Conservation (phyloP, 2,888 invertebrate species). For the Ganaspis brasiliensis region DNA sequence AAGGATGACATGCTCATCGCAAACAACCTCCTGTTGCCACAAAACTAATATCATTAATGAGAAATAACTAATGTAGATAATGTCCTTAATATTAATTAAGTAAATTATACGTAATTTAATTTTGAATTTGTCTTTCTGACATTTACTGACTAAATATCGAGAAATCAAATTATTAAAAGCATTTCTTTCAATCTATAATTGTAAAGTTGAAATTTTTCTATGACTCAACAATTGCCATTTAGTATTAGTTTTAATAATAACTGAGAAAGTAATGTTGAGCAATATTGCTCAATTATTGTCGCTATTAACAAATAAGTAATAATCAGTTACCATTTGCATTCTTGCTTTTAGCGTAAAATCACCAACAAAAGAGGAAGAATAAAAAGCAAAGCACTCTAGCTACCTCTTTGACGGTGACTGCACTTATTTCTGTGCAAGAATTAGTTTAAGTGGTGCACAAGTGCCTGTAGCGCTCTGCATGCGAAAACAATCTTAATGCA, state of each 20-base stretch:
- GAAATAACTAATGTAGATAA: slow-evolving; percentile 69
- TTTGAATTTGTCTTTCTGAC: slow-evolving; percentile 6
- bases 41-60: slow-evolving; percentile 75
- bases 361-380: neutral
- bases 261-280: neutral
- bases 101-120: slow-evolving; percentile 25
- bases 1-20: slow-evolving; percentile 37
- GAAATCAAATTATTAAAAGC: too few relatives aligned
- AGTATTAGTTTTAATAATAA: too few relatives aligned
- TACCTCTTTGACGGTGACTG: slow-evolving; percentile 30
- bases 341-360: slow-evolving; percentile 1
- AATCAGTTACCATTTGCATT: neutral
- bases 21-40: slow-evolving; percentile 54
- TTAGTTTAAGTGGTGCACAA: slow-evolving; percentile 24
- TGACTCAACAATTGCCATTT: too few relatives aligned
- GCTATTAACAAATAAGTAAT: neutral
- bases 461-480: neutral
- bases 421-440: slow-evolving; percentile 20
- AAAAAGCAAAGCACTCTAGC: slow-evolving; percentile 29
- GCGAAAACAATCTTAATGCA: slow-evolving; percentile 26
- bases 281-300: neutral
- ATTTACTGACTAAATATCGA: too few relatives aligned
- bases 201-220: too few relatives aligned
- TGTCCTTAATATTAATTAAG: slow-evolving; percentile 59
- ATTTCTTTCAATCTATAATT: too few relatives aligned